Evolutionary conservation across 2,797 vertebrate species (phyloP), one percentile per base, ranked within the genome.

Genomic region (Tenualosa ilisha): DNA sequence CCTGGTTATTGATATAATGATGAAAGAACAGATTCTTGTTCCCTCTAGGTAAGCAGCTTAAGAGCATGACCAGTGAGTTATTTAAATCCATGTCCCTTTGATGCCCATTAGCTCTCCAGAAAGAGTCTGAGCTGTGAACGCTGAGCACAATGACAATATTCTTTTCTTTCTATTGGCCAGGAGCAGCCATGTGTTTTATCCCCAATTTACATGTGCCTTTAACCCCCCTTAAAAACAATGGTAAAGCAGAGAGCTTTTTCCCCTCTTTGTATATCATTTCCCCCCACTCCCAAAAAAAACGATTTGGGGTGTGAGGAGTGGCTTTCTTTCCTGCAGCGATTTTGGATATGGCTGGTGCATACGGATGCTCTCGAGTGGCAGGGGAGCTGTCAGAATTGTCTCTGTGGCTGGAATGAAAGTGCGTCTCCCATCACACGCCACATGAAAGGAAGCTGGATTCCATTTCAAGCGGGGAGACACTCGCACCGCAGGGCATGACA

Each of bases 381-480:
- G 72, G 37, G 37, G 72, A 79, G 88, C 88, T 88, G 84, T 86
- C 84, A 88, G 90, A 88, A 82, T 43, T 83, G 86, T 87, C 82
- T 59, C 88, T 85, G 87, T 87, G 87, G 89, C 85, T 83, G 82
- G 85, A 89, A 90, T 89, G 87, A 89, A 89, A 90, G 87, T 85
- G 75, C 53, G 82, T 88, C 87, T 88, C 88, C 87, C 87, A 89
- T 79, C 86, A 83, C 82, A 68, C 89, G 86, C 72, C 84, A 88
- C 88, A 91, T 89, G 85, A 90, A 90, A 91, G 88, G 83, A 82
- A 84, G 82, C 83, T 88, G 88, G 88, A 89, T 89, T 90, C 86
- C 83, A 90, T 91, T 88, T 90, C 87, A 86, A 46, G 63, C 84
- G 11, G 26, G 59, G 86, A 87, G 90, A 87, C 84, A 59, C 86